Base-by-base conservation (phyloP, 37 sponge, comb jelly and placozoan species). In the Oscarella lobularis region DNA sequence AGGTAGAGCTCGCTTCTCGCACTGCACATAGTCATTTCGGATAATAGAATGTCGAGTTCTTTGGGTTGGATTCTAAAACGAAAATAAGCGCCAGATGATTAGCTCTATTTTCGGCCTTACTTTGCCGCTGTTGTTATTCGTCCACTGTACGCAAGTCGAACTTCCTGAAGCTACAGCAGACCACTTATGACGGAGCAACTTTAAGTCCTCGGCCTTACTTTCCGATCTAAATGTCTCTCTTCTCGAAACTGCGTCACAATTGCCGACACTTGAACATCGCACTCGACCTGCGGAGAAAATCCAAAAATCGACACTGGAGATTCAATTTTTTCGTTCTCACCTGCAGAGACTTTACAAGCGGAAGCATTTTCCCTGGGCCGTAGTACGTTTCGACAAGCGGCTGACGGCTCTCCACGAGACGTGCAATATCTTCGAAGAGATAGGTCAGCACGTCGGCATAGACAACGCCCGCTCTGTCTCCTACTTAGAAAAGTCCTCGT, bases 1-100 rank as follows among this genome's bases (percentile, higher is more conserved):
- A 88, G 86, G 71, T 88, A 92, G 20, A 92, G 86, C 37, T 92
- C 89, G 1, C 77, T 83, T 38, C 90, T 72, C n/a, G 89, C 68
- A 39, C 81, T 83, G 27, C 79, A 78, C 70, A 85, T 72, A 39
- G 89, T 81, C 37, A 88, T 72, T 39, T 92, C 93, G 29, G 86
- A 75, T n/a, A 92, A 75, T 0, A 92, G 40, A 55, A 76, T 68
- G 72, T 92, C 93, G 39, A 92, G 31, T 38, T 88, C 84, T 80
- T 78, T 55, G 1, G 84, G 66, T 31, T 82, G 83, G 2, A 87
- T 85, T 73, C 93, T 92, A 66, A 4, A 40, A 29, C 30, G 9
- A 39, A 72, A 3, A 41, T n/a, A n/a, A n/a, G n/a, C n/a, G n/a
- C n/a, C n/a, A n/a, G n/a, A n/a, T n/a, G n/a, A n/a, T n/a, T n/a